Evolutionary conservation across 2,113 vertebrate species (phyloP).

Genomic region (Emydocephalus ijimae): DNA sequence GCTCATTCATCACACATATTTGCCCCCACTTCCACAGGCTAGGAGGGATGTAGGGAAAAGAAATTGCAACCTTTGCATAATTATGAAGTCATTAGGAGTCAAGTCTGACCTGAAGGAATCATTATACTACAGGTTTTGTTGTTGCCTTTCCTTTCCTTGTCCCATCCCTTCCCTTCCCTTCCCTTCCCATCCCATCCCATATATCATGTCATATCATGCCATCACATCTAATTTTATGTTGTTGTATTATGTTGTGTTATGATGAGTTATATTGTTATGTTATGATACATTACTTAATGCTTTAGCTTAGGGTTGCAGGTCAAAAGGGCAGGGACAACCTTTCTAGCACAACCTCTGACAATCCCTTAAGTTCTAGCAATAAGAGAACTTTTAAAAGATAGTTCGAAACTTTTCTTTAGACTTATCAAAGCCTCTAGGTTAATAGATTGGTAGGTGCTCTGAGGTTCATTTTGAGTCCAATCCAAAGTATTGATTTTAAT

Average conservation of each 20-base stretch:
- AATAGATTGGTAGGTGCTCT: neutral
- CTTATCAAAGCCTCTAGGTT: neutral
- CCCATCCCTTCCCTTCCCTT: no score
- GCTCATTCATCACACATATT: neutral
- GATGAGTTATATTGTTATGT: neutral
- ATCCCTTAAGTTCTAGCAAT: neutral
- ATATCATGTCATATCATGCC: no score
- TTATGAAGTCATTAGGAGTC: neutral
- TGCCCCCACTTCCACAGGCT: neutral
- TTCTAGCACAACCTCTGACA: neutral
- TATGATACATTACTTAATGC: neutral
- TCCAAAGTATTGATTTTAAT: neutral
- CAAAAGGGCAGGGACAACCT: neutral
- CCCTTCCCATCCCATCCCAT: no score
- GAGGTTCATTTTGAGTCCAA: neutral
- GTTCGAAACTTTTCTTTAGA: neutral
- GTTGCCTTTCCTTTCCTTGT: neutral
- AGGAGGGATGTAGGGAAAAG: neutral
- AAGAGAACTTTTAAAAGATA: neutral
- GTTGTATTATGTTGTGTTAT: neutral
- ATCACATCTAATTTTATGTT: no score
- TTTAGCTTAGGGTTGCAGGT: neutral
- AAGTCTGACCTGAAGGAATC: neutral
- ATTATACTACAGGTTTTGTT: neutral
- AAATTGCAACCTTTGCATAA: neutral